These are phyloP conservation scores for Poeciliopsis occidentalis DNA, from an alignment of 2,113 vertebrate genomes.

Conservation along the genomic window DNA sequence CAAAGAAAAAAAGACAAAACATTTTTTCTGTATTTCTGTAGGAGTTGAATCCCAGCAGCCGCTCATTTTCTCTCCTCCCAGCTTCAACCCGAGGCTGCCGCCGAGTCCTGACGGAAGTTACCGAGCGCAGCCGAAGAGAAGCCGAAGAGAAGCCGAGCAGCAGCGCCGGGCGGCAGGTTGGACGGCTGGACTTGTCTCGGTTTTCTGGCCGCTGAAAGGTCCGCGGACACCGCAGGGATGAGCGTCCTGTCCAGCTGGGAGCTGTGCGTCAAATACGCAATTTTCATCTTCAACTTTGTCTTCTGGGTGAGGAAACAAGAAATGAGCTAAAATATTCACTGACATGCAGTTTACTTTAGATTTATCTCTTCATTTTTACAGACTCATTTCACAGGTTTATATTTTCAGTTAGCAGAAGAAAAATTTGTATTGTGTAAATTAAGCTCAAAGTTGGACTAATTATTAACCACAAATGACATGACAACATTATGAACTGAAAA, in stretches of 20 bases:
- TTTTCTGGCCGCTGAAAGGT: background rate
- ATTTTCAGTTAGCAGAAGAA: no score
- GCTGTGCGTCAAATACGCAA: conserved; percentile 88
- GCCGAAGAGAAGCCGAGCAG: background rate
- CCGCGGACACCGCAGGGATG: conserved; percentile 29
- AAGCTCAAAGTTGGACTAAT: no score
- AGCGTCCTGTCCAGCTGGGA: conserved; percentile 84
- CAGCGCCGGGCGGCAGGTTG: background rate
- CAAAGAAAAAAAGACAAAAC: background rate
- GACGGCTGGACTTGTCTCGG: background rate
- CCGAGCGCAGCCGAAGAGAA: conserved; percentile 26
- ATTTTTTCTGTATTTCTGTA: background rate
- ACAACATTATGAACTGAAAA: no score
- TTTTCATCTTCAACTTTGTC: conserved; percentile 89
- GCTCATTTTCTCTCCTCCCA: conserved; percentile 5
- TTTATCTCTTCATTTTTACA: no score
- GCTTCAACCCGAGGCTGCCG: background rate
- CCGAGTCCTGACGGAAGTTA: conserved; percentile 21
- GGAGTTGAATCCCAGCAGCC: conserved; percentile 8
- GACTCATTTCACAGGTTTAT: no score
- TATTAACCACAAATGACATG: no score
- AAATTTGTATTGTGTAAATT: no score
- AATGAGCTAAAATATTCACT: background rate
- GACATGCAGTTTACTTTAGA: no score
- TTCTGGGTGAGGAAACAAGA: conserved; percentile 83